Percentiles rank a stretch among this genome's conserved stretches.
Evolutionary conservation across 2,888 invertebrate genomes (phyloP).

Genomic region (Idaea dimidiata): DNA sequence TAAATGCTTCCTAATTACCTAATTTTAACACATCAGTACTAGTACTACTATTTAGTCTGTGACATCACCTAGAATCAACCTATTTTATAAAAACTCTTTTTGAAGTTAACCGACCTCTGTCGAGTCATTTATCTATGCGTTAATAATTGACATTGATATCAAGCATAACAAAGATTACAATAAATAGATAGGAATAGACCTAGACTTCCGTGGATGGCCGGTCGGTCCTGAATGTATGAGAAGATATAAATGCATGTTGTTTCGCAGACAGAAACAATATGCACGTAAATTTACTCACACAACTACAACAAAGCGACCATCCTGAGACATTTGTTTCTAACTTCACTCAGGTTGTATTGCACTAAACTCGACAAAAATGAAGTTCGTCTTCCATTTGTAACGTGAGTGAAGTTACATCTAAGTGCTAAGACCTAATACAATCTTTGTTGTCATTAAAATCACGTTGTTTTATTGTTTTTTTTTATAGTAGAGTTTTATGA

Average conservation of each 20-base stretch:
- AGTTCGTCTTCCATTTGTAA: background rate
- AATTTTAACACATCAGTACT: background rate
- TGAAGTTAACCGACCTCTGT: background rate
- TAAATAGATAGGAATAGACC: no score
- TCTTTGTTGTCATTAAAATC: background rate
- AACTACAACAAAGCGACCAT: background rate
- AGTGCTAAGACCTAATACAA: background rate
- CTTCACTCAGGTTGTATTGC: background rate
- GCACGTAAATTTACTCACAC: no score
- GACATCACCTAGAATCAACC: no score
- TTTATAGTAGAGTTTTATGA: background rate
- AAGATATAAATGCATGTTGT: no score
- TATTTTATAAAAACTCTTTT: no score
- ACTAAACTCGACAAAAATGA: background rate
- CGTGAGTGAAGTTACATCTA: background rate
- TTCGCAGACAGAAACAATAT: no score
- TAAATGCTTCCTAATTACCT: constrained; percentile 9
- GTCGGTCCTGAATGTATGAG: no score
- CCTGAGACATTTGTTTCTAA: background rate
- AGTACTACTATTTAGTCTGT: no score
- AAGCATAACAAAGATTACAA: no score
- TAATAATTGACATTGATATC: background rate
- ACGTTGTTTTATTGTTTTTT: background rate
- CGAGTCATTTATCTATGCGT: background rate
- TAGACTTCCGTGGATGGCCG: no score